Evolutionary conservation across 2,797 vertebrate genomes (phyloP).

Genomic region (Sorex maritimensis): DNA sequence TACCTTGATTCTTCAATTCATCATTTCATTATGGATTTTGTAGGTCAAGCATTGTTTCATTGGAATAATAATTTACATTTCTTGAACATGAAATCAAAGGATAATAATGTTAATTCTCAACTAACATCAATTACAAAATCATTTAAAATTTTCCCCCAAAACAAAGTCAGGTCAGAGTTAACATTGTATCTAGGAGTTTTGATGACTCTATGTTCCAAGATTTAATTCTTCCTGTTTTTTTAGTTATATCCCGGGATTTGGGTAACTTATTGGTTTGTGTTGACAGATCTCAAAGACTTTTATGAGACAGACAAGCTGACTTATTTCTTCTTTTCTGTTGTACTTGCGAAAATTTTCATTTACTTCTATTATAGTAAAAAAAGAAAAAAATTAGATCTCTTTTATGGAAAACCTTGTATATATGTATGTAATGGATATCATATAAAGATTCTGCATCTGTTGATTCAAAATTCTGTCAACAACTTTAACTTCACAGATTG

Average conservation of each 20-base stretch:
- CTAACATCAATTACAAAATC: not conserved
- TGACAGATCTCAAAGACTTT: not conserved
- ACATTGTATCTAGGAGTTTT: not conserved
- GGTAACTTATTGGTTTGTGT: not conserved
- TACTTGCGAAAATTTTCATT: not conserved
- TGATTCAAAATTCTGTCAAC: not conserved
- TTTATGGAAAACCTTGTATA: not conserved
- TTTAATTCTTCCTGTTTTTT: not conserved
- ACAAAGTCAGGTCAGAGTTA: not conserved
- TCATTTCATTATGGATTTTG: not conserved
- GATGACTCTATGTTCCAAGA: not conserved
- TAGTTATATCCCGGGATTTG: too few relatives aligned
- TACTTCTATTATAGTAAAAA: not conserved
- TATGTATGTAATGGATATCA: not conserved
- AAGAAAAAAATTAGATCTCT: not conserved
- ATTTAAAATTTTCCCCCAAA: not conserved
- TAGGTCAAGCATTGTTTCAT: not conserved
- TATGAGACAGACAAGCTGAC: not conserved
- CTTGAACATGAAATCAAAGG: not conserved
- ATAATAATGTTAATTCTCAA: not conserved
- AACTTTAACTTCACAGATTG: slow-evolving; percentile 10
- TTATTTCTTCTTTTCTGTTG: not conserved
- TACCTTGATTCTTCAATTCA: not conserved
- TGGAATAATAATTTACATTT: slow-evolving; percentile 2
- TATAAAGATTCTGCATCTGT: not conserved